Percentiles rank a stretch among this genome's conserved stretches.
Evolutionary conservation across 2,888 invertebrate species (phyloP).

Genomic region (Sceliomorpha sp.): DNA sequence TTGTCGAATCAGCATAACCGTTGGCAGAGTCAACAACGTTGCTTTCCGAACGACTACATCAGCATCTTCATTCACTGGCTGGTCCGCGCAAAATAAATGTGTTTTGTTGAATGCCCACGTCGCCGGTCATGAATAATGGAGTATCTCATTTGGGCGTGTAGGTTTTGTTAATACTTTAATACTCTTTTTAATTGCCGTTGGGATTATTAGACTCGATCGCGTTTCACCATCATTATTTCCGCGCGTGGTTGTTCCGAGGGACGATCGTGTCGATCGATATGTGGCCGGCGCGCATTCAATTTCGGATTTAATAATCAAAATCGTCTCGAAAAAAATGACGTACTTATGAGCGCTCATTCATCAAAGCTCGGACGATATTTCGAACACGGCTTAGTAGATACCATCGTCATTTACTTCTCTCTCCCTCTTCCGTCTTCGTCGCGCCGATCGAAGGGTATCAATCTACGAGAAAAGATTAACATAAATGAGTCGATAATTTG

Average conservation of each 20-base stretch:
- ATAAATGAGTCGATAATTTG: conserved; percentile 40
- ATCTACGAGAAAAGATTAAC: conserved; percentile 12
- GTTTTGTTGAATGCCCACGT: conserved; percentile 47
- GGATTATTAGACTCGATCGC: conserved; percentile 16
- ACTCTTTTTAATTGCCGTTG: conserved; percentile 39
- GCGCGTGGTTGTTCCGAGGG: conserved; percentile 24
- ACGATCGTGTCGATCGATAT: conserved; percentile 21
- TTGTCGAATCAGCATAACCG: too few species aligned
- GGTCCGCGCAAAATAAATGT: conserved; percentile 34
- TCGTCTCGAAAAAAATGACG: conserved; percentile 62
- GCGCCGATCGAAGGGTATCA: conserved; percentile 6
- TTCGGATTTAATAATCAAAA: conserved; percentile 70
- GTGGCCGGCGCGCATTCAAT: conserved; percentile 66
- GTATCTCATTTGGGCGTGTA: conserved; percentile 42
- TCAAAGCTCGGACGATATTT: conserved; percentile 72
- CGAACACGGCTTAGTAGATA: conserved; percentile 72
- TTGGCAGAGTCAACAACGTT: too few species aligned
- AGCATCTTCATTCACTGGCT: conserved; percentile 34
- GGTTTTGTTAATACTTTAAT: conserved; percentile 45
- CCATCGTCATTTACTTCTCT: conserved; percentile 53
- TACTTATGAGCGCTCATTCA: conserved; percentile 69
- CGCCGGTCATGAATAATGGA: conserved; percentile 43
- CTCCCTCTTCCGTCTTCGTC: neutral
- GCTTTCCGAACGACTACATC: conserved; percentile 15
- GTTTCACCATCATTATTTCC: conserved; percentile 12